Conservation (phyloP, 2,888 invertebrate species). For the Brachypterus glaber region DNA sequence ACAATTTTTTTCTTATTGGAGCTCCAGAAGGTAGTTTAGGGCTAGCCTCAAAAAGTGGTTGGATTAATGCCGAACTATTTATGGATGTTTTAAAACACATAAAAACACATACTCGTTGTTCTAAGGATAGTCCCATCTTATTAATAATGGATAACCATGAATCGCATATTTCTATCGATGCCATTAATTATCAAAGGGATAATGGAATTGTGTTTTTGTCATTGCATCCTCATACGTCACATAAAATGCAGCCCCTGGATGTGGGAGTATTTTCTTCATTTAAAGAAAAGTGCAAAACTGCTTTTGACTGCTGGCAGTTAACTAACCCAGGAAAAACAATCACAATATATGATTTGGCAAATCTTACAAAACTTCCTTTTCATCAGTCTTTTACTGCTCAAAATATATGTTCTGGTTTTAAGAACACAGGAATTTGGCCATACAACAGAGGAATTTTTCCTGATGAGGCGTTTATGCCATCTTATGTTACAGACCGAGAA, state of each 20-base stretch:
- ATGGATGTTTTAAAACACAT: constrained; percentile 7
- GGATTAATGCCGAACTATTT: constrained; percentile 20
- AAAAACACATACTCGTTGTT: too few species aligned
- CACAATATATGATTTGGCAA: constrained; percentile 18
- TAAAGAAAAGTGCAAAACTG: constrained; percentile 19
- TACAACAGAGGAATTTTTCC: constrained; percentile 18
- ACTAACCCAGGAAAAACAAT: constrained; percentile 18
- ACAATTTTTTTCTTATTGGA: constrained; percentile 23
- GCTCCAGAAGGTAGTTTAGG: constrained; percentile 20
- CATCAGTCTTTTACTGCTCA: constrained; percentile 18
- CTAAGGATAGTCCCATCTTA: too few species aligned
- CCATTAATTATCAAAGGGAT: constrained; percentile 9
- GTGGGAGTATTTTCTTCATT: constrained; percentile 22
- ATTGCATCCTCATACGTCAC: constrained; percentile 22
- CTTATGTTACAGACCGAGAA: background rate
- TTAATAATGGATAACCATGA: constrained; percentile 30
- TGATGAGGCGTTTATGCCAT: constrained; percentile 15
- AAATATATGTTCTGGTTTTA: constrained; percentile 18
- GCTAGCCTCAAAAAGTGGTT: constrained; percentile 20
- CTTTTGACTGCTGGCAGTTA: constrained; percentile 16
- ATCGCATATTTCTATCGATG: constrained; percentile 6
- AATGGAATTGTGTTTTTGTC: constrained; percentile 23
- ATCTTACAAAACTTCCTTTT: constrained; percentile 18
- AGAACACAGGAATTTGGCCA: constrained; percentile 16
- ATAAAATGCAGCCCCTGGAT: constrained; percentile 23